Base-by-base conservation (phyloP, 1,140 invertebrate genomes). In the Antheraea mylitta region DNA sequence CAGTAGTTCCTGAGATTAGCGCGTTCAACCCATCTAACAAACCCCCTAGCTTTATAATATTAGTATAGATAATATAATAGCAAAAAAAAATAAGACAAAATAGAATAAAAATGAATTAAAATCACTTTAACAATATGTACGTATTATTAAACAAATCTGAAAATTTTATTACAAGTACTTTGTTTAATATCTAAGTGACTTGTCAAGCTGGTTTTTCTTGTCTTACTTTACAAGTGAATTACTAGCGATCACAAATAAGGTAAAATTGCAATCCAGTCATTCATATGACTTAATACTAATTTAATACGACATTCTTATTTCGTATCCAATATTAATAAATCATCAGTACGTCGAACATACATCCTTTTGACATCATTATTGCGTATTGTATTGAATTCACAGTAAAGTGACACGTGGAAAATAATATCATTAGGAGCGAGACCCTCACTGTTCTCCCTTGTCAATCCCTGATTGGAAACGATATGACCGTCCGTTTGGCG, bases 401-500 rank as follows among this genome's bases (percentile, higher is more conserved):
- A 59, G 18, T 53, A 66, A 18, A 2, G 53, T 10, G 66, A 76
- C 72, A 72, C 70, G 67, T 66, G 73, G 68, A 79, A 30, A 82
- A 81, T 78, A 79, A 83, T 78, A 72, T 60, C 71, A 74, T 73
- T 76, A 72, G 70, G 64, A 19, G 64, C 68, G 63, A 38, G 30
- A 75, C 68, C 66, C 71, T 68, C 45, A 70, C 11, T 53, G 22
- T 11, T 42, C 38, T 76, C 77, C 79, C 79, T 69, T 80, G 80
- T 86, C 80, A 86, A 85, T 74, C 72, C 60, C 72, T 83, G 85
- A 85, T 84, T 84, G 81, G 79, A 78, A 82, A 75, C 67, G 74
- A 67, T 69, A 37, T 64, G 75, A 22, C 48, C 65, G 53, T 69
- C 65, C 66, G 70, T 64, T 60, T n/a, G 66, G 64, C 63, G 68